These are phyloP conservation scores for Dynastes maya DNA, from an alignment of 2,888 invertebrate species.

Conservation along the genomic window DNA sequence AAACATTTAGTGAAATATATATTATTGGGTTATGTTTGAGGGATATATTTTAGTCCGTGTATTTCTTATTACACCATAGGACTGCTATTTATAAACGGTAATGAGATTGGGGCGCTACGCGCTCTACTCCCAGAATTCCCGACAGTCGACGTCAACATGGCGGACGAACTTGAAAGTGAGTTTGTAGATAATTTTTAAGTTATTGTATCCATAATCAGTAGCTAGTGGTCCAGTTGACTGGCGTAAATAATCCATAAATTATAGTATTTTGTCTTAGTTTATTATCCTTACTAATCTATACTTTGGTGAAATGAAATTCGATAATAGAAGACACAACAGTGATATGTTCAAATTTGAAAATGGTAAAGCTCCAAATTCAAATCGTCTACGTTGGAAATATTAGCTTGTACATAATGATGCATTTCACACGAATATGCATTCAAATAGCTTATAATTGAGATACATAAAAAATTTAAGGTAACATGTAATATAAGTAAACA, in stretches of 20 bases:
- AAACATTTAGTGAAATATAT: slow-evolving; percentile 8
- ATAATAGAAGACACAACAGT: slow-evolving; percentile 55
- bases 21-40: neutral
- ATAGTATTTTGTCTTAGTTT: slow-evolving; percentile 10
- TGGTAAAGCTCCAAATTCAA: slow-evolving; percentile 68
- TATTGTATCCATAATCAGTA: slow-evolving; percentile 5
- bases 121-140: slow-evolving; percentile 63
- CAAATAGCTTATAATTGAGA: slow-evolving; percentile 25
- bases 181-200: slow-evolving; percentile 65
- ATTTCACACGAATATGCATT: slow-evolving; percentile 17
- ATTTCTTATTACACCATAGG: slow-evolving; percentile 25
- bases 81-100: slow-evolving; percentile 56
- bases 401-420: slow-evolving; percentile 36
- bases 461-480: slow-evolving; percentile 7
- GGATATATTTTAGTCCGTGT: neutral
- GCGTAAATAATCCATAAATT: slow-evolving; percentile 6
- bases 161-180: slow-evolving; percentile 87
- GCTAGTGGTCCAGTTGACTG: neutral
- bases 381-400: slow-evolving; percentile 56
- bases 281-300: slow-evolving; percentile 15
- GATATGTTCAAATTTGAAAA: slow-evolving; percentile 69
- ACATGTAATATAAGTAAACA: slow-evolving; percentile 24
- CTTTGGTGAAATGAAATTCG: slow-evolving; percentile 42
- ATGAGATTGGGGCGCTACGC: slow-evolving; percentile 57
- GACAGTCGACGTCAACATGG: slow-evolving; percentile 80